Evolutionary conservation across 2,113 vertebrate species (phyloP), one percentile per base, ranked within the genome.

Genomic region (Struthidea cinerea): DNA sequence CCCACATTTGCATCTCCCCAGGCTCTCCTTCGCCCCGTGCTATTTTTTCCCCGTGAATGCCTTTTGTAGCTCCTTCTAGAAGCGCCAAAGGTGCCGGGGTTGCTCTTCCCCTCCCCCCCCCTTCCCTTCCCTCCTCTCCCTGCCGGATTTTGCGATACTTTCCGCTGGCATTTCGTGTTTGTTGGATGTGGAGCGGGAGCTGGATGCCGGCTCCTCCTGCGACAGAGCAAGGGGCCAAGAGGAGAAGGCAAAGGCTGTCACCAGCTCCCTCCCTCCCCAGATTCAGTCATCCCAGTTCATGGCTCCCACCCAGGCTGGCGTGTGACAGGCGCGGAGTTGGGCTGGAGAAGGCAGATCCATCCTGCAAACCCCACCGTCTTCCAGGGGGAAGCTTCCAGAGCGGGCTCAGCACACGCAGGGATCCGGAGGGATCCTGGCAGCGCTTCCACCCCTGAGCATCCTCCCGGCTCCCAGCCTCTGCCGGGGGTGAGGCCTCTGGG

Each of bases 51-150:
- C 79, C 1, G 9, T 21, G 37, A 67, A 86, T 46, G 75, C 59
- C 52, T 95, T 84, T 96, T 76, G 74, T 80, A n/a, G 89, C 71
- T 91, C 84, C 57, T 96, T 90, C 94, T 21, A 56, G 91, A 70
- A 94, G 73, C 67, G 7, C 79, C 60, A 55, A 73, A 87, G 93
- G 88, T 85, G 91, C 63, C 6, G 84, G 65, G 13, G 65, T 88
- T 42, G 39, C 67, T 64, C 2, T 41, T 4, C 21, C 49, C 14
- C n/a, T 9, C 13, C 20, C 5, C 6, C 1, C 2, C 4, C 10
- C 3, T 6, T 3, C 33, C 39, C n/a, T 23, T 1, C 24, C 13
- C 19, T 21, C 17, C 28, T 50, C 20, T 44, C 85, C 24, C 3
- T 16, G 47, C 30, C 30, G 42, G 64, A 9, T 91, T 93, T 89